These are phyloP conservation scores for Dicyrtoma fusca DNA, from an alignment of 2,888 invertebrate species.

Conservation along the genomic window DNA sequence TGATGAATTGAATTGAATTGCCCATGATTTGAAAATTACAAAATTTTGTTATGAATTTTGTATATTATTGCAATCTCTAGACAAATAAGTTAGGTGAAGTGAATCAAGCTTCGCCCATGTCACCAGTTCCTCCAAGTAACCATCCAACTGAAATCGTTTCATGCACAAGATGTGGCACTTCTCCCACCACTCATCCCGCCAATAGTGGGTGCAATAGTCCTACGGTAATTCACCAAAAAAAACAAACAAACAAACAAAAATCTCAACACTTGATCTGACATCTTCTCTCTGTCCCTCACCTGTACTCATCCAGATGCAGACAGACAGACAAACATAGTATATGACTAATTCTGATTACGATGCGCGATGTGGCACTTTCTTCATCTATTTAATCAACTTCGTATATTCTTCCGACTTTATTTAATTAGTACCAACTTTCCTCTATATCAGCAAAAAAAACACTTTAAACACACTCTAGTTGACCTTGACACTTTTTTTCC, in stretches of 20 bases:
- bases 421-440: too few relatives aligned
- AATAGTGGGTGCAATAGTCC: slow-evolving; percentile 63
- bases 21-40: background rate
- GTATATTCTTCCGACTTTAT: too few relatives aligned
- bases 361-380: too few relatives aligned
- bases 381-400: too few relatives aligned
- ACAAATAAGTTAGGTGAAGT: slow-evolving; percentile 51
- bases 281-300: too few relatives aligned
- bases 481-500: too few relatives aligned
- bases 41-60: slow-evolving; percentile 5
- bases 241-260: slow-evolving; percentile 6
- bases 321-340: too few relatives aligned
- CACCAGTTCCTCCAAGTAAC: slow-evolving; percentile 49
- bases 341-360: too few relatives aligned
- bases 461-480: too few relatives aligned
- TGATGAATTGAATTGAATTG: background rate
- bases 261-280: background rate
- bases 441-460: too few relatives aligned
- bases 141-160: slow-evolving; percentile 78
- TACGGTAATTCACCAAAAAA: slow-evolving; percentile 16
- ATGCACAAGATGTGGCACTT: slow-evolving; percentile 79
- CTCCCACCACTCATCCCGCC: slow-evolving; percentile 81
- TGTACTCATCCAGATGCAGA: too few relatives aligned
- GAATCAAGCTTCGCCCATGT: slow-evolving; percentile 49
- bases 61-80: slow-evolving; percentile 34